These are phyloP conservation scores for Coregonus ussuriensis DNA, from an alignment of 2,797 vertebrate species.

Conservation along the genomic window DNA sequence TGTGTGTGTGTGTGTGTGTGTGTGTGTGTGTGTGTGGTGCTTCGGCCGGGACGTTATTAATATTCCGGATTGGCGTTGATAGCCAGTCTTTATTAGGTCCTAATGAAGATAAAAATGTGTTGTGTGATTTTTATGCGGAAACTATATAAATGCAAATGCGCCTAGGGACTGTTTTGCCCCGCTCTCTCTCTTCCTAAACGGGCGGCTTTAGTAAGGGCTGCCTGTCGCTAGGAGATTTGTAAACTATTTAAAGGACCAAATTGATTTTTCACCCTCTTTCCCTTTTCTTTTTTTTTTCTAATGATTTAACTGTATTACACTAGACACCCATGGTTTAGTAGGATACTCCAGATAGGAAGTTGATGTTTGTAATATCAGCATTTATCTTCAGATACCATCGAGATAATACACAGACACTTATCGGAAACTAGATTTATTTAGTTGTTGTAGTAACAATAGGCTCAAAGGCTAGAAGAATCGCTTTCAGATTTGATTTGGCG, in stretches of 20 bases:
- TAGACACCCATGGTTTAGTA: constrained; percentile 12
- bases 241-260: constrained; percentile 62
- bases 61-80: constrained; percentile 59
- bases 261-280: constrained; percentile 38
- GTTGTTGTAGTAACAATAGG: constrained; percentile 5
- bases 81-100: constrained; percentile 70
- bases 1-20: constrained; percentile 1
- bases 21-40: neutral
- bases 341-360: constrained; percentile 14
- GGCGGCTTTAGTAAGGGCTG: constrained; percentile 41
- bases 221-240: constrained; percentile 53
- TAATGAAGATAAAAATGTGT: constrained; percentile 70
- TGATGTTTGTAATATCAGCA: constrained; percentile 17
- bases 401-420: constrained; percentile 2
- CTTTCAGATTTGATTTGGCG: constrained; percentile 1
- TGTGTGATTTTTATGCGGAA: constrained; percentile 65
- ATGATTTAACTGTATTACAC: constrained; percentile 40
- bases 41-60: constrained; percentile 37
- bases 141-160: constrained; percentile 72
- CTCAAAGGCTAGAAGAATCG: constrained; percentile 7
- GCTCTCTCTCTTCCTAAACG: constrained; percentile 43
- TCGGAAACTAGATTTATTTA: constrained; percentile 17
- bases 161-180: constrained; percentile 40
- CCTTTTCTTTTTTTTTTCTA: constrained; percentile 33
- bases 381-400: constrained; percentile 6